phyloP scores from a whole-genome alignment of 2,797 vertebrate genomes.

The Falco peregrinus region DNA sequence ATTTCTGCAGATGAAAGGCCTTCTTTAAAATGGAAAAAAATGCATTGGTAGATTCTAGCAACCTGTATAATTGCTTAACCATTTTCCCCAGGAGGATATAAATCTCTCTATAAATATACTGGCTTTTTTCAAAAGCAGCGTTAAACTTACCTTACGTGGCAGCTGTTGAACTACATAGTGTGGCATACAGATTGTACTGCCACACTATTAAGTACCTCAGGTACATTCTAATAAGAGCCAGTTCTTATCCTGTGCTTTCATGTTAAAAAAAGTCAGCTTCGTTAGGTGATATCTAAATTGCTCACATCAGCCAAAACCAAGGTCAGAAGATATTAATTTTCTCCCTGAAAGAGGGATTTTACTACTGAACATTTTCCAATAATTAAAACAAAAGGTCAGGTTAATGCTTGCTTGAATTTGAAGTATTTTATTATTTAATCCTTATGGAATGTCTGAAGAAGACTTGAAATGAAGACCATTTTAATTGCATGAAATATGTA shows the following conservation, averaged over 20 bases:
- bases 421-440: background rate
- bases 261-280: background rate
- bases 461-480: background rate
- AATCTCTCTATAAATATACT: background rate
- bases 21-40: background rate
- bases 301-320: background rate
- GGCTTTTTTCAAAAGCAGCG: background rate
- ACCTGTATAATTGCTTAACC: background rate
- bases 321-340: background rate
- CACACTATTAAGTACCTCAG: background rate
- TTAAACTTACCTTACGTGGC: background rate
- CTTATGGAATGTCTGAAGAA: background rate
- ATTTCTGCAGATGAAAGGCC: background rate
- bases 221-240: background rate
- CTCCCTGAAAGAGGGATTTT: background rate
- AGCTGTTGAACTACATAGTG: background rate
- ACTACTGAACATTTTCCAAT: background rate
- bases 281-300: background rate
- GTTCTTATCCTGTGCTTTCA: background rate
- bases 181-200: background rate
- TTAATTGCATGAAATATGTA: background rate
- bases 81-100: background rate
- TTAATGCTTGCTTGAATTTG: background rate
- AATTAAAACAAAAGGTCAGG: constrained; percentile 27
- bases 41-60: background rate